Conservation (phyloP, 2,113 vertebrate genomes). For the Grallaria varia region DNA sequence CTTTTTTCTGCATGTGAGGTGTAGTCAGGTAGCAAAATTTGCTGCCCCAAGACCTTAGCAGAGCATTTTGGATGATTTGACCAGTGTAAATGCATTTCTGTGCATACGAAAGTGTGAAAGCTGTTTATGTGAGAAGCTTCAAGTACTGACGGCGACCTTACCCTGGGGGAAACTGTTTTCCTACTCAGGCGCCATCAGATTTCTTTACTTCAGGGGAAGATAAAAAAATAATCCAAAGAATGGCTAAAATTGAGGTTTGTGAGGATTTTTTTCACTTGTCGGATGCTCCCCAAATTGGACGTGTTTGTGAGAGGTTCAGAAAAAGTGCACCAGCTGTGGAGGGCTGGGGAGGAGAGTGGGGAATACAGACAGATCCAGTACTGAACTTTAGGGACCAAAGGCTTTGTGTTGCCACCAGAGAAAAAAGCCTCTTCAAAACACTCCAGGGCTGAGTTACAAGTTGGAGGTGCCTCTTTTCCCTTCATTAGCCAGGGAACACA, state of each 20-base stretch:
- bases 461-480: neutral
- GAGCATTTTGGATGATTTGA: neutral
- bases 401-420: neutral
- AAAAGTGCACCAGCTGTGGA: neutral
- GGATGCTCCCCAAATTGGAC: neutral
- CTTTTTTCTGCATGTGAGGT: accelerated
- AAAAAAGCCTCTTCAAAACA: neutral
- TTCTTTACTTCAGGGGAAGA: neutral
- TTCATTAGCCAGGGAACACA: neutral
- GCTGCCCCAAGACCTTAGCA: neutral
- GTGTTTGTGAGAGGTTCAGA: neutral
- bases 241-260: neutral
- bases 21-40: neutral
- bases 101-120: neutral
- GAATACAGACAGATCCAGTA: neutral
- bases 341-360: neutral
- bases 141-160: neutral
- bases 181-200: neutral
- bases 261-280: neutral
- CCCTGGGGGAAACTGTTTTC: neutral
- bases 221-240: neutral
- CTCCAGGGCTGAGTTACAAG: neutral
- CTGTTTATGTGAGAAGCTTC: neutral
- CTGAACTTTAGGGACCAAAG: neutral
- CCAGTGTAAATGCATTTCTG: neutral